These are phyloP conservation scores for Orycteropus afer DNA, from an alignment of 2,113 vertebrate genomes.

Conservation along the genomic window DNA sequence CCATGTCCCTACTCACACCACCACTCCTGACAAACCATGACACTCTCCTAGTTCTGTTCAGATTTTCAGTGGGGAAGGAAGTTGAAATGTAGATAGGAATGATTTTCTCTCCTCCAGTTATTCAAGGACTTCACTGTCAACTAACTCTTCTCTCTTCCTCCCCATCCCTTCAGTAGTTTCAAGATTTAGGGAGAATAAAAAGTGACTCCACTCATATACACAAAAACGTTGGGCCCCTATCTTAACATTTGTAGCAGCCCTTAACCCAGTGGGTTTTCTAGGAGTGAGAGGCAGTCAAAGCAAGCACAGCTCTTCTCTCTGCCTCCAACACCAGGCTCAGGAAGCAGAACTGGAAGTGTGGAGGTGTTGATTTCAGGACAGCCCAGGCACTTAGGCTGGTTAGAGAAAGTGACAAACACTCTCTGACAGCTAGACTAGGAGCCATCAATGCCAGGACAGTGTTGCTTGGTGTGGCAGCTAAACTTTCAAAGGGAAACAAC, in stretches of 20 bases:
- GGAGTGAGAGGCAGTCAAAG: background rate
- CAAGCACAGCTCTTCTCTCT: background rate
- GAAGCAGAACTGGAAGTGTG: background rate
- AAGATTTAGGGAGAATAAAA: conserved; percentile 35
- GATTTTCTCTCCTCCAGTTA: background rate
- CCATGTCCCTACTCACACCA: background rate
- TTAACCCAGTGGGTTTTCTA: background rate
- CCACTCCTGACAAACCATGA: background rate
- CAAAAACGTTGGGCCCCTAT: background rate
- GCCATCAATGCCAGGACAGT: conserved; percentile 5
- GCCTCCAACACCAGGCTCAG: background rate
- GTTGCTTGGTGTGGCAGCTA: background rate
- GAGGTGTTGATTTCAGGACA: conserved; percentile 21
- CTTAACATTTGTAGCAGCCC: background rate
- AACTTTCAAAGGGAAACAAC: conserved; percentile 35
- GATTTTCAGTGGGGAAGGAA: background rate
- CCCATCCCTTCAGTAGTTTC: background rate
- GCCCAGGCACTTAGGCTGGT: conserved; percentile 1
- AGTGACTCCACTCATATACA: background rate
- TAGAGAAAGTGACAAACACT: background rate
- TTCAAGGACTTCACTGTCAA: background rate
- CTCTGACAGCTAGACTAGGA: conserved; percentile 23
- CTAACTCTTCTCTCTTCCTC: background rate
- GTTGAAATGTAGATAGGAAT: background rate
- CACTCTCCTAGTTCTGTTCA: background rate